Percentiles rank a stretch among this genome's conserved stretches.
phyloP scores from a whole-genome alignment of 2,113 vertebrate species.

The Lonchura striata region DNA sequence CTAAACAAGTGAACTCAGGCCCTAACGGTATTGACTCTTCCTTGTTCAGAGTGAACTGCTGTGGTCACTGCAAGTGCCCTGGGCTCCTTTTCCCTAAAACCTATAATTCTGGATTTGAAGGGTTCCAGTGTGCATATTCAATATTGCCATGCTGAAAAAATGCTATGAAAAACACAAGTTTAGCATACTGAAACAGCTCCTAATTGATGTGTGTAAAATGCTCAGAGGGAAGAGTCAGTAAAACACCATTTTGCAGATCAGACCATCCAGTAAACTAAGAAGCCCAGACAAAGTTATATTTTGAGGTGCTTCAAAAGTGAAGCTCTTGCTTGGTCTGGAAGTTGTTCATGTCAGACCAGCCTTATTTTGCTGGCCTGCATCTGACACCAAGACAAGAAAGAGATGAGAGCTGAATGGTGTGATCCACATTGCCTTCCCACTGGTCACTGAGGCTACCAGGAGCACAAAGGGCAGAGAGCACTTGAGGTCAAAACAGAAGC shows the following conservation, averaged over 20 bases:
- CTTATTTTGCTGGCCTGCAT: background rate
- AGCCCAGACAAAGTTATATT: background rate
- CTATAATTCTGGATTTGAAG: background rate
- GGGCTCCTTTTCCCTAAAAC: background rate
- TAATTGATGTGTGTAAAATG: background rate
- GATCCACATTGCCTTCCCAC: background rate
- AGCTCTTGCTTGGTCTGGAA: background rate
- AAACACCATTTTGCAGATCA: background rate
- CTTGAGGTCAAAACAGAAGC: background rate
- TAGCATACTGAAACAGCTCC: background rate
- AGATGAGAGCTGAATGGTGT: background rate
- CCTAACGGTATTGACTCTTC: background rate
- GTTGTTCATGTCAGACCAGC: background rate
- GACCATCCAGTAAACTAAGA: background rate
- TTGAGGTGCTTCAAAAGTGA: background rate
- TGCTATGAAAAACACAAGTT: background rate
- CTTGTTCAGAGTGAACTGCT: background rate
- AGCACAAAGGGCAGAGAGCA: background rate
- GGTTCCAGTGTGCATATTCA: background rate
- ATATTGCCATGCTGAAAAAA: background rate
- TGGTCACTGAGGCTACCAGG: background rate
- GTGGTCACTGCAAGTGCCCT: background rate
- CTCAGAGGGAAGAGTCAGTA: background rate
- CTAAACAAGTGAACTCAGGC: background rate
- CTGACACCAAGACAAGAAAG: background rate